Base-by-base conservation (phyloP, 1,140 invertebrate species). In the Heterodera carotae region DNA sequence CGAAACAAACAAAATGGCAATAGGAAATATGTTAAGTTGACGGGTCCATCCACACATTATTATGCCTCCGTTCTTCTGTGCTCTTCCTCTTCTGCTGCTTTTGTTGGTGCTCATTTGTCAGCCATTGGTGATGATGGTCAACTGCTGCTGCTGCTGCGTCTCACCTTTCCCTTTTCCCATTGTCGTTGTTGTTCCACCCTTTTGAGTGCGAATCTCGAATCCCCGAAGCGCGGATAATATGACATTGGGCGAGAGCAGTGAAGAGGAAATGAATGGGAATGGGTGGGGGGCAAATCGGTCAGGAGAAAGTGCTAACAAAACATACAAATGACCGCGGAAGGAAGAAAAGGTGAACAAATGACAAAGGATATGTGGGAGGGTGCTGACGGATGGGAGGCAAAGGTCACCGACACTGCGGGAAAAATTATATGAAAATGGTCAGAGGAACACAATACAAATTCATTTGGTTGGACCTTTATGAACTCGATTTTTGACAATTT, bases 241-340 rank as follows among this genome's bases (percentile, higher is more conserved):
- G 48, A 56, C 48, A 56, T 56, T 56, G 48, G 22, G 12, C 48
- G 48, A 56, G 48, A 56, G 48, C 48, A 56, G 48, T 56, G 48
- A 56, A 56, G 48, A 56, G 48, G 48, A 56, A 56, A 56, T 56
- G 48, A 56, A 56, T 56, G 48, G 48, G 12, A 43, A 43, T 43
- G 48, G 48, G 48, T 8, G 48, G 48, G 48, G 48, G 48, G 48
- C 12, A 4, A 22, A 56, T 22, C 48, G 12, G 48, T 22, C 48
- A 56, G 22, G 48, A 56, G 48, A 56, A 53, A 53, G 10, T 53
- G 48, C 48, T 53, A 53, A 56, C 48, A 56, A 56, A 56, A 56
- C 48, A 56, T 2, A 53, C 48, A 56, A 56, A 56, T 43, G 12
- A 56, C 5, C 48, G 48, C 15, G 48, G 48, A 53, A 4, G 22